Percentiles rank a stretch among this genome's conserved stretches.
phyloP scores from a whole-genome alignment of 2,113 vertebrate species.

The Polypterus bichir region DNA sequence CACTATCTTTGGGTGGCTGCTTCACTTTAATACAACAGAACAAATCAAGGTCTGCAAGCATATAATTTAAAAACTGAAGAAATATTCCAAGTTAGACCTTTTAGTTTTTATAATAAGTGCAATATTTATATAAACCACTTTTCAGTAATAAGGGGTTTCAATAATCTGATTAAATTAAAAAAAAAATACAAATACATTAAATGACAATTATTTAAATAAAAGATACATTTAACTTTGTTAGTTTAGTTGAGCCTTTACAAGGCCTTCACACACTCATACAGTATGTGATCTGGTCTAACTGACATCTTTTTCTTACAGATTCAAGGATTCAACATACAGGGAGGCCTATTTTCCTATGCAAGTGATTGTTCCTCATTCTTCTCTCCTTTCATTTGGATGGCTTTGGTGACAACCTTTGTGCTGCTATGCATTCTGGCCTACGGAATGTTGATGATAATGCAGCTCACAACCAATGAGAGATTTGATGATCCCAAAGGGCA shows the following conservation, averaged over 20 bases:
- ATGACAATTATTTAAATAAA: no score
- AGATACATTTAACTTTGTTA: no score
- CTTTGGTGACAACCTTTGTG: conserved; percentile 30
- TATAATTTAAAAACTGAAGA: no score
- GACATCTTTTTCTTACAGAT: conserved; percentile 30
- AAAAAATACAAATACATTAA: no score
- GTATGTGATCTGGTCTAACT: neutral
- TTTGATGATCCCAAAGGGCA: conserved; percentile 35
- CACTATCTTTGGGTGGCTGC: no score
- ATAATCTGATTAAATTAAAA: no score
- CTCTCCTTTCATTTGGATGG: conserved; percentile 37
- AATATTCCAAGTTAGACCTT: no score
- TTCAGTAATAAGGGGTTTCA: no score
- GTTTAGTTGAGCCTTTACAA: neutral
- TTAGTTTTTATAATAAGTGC: no score
- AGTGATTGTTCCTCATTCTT: conserved; percentile 39
- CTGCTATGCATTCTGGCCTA: conserved; percentile 33
- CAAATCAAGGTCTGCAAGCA: no score
- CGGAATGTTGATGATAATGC: conserved; percentile 35
- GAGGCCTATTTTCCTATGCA: conserved; percentile 30
- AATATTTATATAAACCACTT: no score
- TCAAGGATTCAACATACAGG: conserved; percentile 35
- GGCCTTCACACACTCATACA: neutral
- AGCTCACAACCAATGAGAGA: conserved; percentile 34
- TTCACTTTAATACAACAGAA: no score